Base-by-base conservation (phyloP, 2,888 invertebrate genomes). In the Acleris sparsana region DNA sequence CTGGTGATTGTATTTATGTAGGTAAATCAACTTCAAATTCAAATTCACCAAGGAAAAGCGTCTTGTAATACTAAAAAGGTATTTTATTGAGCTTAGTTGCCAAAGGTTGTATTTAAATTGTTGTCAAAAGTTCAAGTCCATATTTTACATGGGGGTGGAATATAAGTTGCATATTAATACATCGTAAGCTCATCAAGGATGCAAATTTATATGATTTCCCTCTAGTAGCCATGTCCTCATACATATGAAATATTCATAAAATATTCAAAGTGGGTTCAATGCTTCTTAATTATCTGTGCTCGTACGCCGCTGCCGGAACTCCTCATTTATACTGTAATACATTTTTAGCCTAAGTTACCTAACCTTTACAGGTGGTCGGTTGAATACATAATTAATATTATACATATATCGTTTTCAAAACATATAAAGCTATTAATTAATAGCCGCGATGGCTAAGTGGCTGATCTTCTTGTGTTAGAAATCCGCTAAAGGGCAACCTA, bases 181-280 rank as follows among this genome's bases (percentile, higher is more conserved):
- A 85, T 81, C 9, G 77, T 82, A 85, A 62, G 61, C 86, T 88
- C 86, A 90, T 89, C 87, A 88, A 79, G 80, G 78, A 88, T 88
- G 88, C 77, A 85, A 89, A 91, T 90, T 87, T 76, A 79, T 80
- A 84, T 84, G 86, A 88, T 89, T 87, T 86, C 82, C 84, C 80
- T 86, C 82, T 84, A 87, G 87, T 86, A 85, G 84, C 87, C 85
- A 84, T 83, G 84, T 83, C 83, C 88, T 89, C 90, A 89, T 89
- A 89, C 90, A 90, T 89, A 89, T 90, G 88, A 89, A 90, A 88
- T 88, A 84, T 88, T 88, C 87, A 85, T 88, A 86, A 88, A 88
- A 88, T 89, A 92, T 92, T 92, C 89, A 90, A 89, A 91, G 87
- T 87, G 88, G 89, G 88, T 89, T 89, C 87, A 87, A 68, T 85